phyloP scores from a whole-genome alignment of 2,797 vertebrate species.

The Microchirus variegatus region DNA sequence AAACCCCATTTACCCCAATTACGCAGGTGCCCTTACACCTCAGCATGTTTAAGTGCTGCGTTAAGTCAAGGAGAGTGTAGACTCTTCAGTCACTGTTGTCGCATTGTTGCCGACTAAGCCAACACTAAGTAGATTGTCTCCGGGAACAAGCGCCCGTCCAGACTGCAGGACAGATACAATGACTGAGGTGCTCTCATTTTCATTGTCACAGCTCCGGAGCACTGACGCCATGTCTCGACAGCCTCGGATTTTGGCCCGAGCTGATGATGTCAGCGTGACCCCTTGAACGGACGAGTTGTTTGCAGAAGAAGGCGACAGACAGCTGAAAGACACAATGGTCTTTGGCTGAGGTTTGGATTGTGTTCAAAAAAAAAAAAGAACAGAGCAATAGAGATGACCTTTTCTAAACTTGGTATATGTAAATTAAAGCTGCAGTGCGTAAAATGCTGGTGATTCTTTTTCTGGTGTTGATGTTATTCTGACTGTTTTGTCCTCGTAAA shows the following conservation, averaged over 20 bases:
- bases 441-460: neutral
- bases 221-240: conserved; percentile 72
- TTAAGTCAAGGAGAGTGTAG: conserved; percentile 9
- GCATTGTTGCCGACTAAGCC: conserved; percentile 56
- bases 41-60: neutral
- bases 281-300: conserved; percentile 45
- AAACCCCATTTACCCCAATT: neutral
- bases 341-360: conserved; percentile 27
- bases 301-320: conserved; percentile 39
- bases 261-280: conserved; percentile 60
- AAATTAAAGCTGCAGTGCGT: neutral
- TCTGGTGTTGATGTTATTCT: too few relatives aligned
- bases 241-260: conserved; percentile 48
- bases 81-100: conserved; percentile 42
- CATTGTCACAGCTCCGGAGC: conserved; percentile 65
- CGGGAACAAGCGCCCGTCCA: conserved; percentile 58
- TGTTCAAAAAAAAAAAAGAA: neutral
- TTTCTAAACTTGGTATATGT: neutral
- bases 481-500: too few relatives aligned
- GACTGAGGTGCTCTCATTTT: conserved; percentile 67
- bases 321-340: conserved; percentile 22
- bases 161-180: conserved; percentile 63
- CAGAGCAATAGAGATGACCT: neutral
- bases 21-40: neutral
- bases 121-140: conserved; percentile 67